Evolutionary conservation across 2,888 invertebrate genomes (phyloP), one percentile per base, ranked within the genome.

Genomic region (Microctonus hyperodae): DNA sequence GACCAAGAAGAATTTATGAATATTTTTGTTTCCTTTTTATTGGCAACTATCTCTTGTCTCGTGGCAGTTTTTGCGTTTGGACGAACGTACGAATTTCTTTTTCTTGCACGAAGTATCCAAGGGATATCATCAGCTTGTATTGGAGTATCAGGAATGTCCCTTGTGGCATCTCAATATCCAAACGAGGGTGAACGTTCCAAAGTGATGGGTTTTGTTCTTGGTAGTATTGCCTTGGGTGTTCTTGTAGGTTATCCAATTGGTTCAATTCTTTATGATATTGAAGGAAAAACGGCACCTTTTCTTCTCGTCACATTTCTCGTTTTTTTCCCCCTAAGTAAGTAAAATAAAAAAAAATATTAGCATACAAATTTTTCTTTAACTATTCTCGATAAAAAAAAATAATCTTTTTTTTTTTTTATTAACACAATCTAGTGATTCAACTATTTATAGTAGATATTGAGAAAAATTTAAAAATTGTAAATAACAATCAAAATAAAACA

Each of bases 211-310:
- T 86, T 92, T 28, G 90, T 93, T 1, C 88, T 94, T 78, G 93
- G 94, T 5, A 93, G 93, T 68, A 90, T 92, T 63, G 94, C 94
- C 0, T 81, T 92, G 2, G 95, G 94, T 0, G 93, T 95, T 0
- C 85, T 95, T 1, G 85, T 92, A 11, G 94, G 94, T 0, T 94
- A 95, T 82, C 94, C 94, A 0, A 88, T 93, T 73, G 94, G 94
- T 10, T 90, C 93, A 1, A 87, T 93, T 53, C 86, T 91, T 44
- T 94, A 94, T 79, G 90, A 92, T 74, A 87, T 92, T 69, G 86
- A 91, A 37, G 92, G 92, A 58, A 93, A 93, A 84, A 86, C 89
- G 51, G 88, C 90, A 0, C 93, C 93, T 0, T 94, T 94, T 79
- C 80, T 92, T 1, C 84, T 92, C 22, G 88, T 94, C 50, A 88